Conservation (phyloP, 2,888 invertebrate species). For the Zele albiditarsus region DNA sequence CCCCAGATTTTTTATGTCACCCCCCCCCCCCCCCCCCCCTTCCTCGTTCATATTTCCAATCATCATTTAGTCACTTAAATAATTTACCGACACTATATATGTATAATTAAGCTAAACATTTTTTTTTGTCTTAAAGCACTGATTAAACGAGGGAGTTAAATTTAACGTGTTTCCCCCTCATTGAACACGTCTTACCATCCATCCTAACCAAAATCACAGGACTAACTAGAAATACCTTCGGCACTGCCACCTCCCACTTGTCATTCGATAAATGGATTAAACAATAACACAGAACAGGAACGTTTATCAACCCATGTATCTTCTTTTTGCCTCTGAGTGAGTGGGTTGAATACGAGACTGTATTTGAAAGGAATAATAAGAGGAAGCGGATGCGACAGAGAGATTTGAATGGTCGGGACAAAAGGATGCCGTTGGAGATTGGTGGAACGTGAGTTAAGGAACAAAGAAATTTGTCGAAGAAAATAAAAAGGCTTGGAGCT, state of each 20-base stretch:
- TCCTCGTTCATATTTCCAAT: slow-evolving; percentile 17
- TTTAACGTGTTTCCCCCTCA: slow-evolving; percentile 70
- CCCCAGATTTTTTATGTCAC: slow-evolving; percentile 3
- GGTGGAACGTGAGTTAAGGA: slow-evolving; percentile 31
- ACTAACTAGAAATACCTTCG: slow-evolving; percentile 71
- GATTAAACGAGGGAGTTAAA: slow-evolving; percentile 72
- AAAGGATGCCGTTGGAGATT: slow-evolving; percentile 32
- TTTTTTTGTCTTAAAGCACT: slow-evolving; percentile 70
- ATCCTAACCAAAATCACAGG: slow-evolving; percentile 72
- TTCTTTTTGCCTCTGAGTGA: slow-evolving; percentile 2
- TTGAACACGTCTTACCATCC: slow-evolving; percentile 65
- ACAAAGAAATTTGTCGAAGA: slow-evolving; percentile 14
- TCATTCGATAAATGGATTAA: slow-evolving; percentile 3
- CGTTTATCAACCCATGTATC: slow-evolving; percentile 2
- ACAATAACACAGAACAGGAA: slow-evolving; percentile 14
- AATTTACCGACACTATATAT: slow-evolving; percentile 63
- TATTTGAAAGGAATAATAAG: slow-evolving; percentile 6
- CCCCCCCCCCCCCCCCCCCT: background rate
- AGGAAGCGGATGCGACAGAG: background rate
- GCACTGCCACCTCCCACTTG: slow-evolving; percentile 23
- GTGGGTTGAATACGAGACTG: background rate
- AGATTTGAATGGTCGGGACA: background rate
- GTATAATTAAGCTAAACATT: slow-evolving; percentile 68
- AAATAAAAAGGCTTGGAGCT: background rate
- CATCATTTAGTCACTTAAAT: slow-evolving; percentile 53